phyloP scores from a whole-genome alignment of 2,888 invertebrate genomes.

The Loripinus fragilis region DNA sequence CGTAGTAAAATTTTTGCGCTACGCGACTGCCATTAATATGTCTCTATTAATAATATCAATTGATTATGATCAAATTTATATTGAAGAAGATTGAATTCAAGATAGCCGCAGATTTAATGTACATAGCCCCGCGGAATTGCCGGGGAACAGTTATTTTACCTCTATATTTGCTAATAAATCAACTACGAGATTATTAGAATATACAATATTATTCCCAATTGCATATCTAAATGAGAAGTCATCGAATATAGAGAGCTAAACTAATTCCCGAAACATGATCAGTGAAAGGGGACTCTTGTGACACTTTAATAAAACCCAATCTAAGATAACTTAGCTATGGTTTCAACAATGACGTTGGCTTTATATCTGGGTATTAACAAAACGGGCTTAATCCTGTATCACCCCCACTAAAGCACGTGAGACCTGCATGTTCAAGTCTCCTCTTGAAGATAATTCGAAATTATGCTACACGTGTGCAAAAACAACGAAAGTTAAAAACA shows the following conservation, averaged over 20 bases:
- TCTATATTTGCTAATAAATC: constrained; percentile 12
- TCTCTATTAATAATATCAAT: constrained; percentile 20
- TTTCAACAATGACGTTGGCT: neutral
- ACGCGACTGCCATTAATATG: constrained; percentile 11
- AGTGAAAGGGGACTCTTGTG: constrained; percentile 49
- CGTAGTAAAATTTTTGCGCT: constrained; percentile 4
- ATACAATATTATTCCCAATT: constrained; percentile 20
- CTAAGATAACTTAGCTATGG: neutral
- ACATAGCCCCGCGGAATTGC: constrained; percentile 8
- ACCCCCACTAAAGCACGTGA: neutral
- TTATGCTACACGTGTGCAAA: no score
- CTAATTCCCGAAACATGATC: constrained; percentile 56
- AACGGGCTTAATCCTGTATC: neutral
- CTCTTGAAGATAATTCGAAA: no score
- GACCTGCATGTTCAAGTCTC: no score
- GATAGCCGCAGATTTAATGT: constrained; percentile 13
- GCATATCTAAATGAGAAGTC: constrained; percentile 22
- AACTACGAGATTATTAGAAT: constrained; percentile 7
- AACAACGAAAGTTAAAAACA: no score
- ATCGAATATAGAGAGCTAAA: constrained; percentile 13
- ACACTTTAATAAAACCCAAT: constrained; percentile 45
- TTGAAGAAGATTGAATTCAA: constrained; percentile 8
- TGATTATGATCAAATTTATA: constrained; percentile 16
- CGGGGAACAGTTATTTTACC: constrained; percentile 10
- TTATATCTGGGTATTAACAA: neutral